Evolutionary conservation across 2,888 invertebrate species (phyloP).

Genomic region (Hanleya hanleyi): DNA sequence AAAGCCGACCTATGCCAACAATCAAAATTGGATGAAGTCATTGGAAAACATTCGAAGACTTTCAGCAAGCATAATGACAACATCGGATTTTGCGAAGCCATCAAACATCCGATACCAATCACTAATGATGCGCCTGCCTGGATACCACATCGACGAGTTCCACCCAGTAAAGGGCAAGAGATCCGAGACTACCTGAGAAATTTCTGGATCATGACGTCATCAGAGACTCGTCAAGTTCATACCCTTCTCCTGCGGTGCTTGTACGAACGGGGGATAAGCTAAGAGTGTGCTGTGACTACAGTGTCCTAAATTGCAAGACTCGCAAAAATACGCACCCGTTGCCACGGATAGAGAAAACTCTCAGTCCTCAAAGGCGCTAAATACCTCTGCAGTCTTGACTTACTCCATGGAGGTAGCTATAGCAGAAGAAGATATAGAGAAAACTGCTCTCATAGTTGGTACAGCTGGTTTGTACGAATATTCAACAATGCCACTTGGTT

Average conservation of each 20-base stretch:
- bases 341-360: slow-evolving; percentile 40
- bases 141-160: slow-evolving; percentile 15
- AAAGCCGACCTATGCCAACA: neutral
- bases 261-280: slow-evolving; percentile 31
- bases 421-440: slow-evolving; percentile 23
- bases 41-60: no score
- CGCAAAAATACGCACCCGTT: slow-evolving; percentile 42
- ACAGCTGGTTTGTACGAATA: slow-evolving; percentile 19
- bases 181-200: slow-evolving; percentile 10
- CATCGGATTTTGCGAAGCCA: slow-evolving; percentile 12
- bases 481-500: slow-evolving; percentile 24
- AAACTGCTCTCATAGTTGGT: slow-evolving; percentile 35
- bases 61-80: neutral
- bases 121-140: slow-evolving; percentile 15
- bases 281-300: slow-evolving; percentile 43
- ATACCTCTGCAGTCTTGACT: slow-evolving; percentile 43
- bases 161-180: slow-evolving; percentile 13
- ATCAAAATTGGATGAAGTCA: no score
- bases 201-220: neutral
- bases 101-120: slow-evolving; percentile 10
- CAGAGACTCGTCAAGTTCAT: slow-evolving; percentile 6
- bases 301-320: slow-evolving; percentile 41
- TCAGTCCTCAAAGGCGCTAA: slow-evolving; percentile 30
- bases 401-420: slow-evolving; percentile 40
- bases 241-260: slow-evolving; percentile 34